Evolutionary conservation across 1,140 invertebrate genomes (phyloP).

Genomic region (Ladona fulva): DNA sequence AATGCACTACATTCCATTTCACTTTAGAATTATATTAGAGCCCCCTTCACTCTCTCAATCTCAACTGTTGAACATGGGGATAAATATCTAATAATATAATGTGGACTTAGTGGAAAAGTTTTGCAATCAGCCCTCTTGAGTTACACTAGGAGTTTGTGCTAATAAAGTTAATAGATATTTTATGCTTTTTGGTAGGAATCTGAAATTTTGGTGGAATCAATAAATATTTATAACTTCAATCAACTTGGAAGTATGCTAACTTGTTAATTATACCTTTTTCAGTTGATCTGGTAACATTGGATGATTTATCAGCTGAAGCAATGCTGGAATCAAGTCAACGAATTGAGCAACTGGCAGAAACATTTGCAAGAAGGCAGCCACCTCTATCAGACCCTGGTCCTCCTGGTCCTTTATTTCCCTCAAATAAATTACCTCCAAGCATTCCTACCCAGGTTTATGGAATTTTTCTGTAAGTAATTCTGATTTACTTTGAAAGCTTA

Average conservation of each 20-base stretch:
- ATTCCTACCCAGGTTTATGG: constrained; percentile 55
- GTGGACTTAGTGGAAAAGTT: too few species aligned
- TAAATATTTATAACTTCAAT: constrained; percentile 6
- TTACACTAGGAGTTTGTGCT: too few species aligned
- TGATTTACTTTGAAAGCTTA: constrained; percentile 24
- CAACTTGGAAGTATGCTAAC: too few species aligned
- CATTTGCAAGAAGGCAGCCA: constrained; percentile 57
- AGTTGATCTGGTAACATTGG: constrained; percentile 90
- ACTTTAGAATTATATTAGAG: too few species aligned
- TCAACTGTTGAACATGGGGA: too few species aligned
- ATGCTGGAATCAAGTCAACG: constrained; percentile 88
- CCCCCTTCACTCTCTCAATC: too few species aligned
- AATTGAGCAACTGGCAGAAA: constrained; percentile 79
- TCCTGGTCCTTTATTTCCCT: constrained; percentile 55
- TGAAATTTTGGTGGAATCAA: too few species aligned
- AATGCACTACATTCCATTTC: too few species aligned
- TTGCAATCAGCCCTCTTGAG: too few species aligned
- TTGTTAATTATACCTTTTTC: constrained; percentile 26
- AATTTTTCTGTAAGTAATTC: constrained; percentile 56
- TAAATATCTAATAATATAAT: too few species aligned
- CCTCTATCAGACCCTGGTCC: constrained; percentile 64
- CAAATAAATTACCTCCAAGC: constrained; percentile 49
- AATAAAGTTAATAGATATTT: too few species aligned
- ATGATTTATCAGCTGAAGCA: constrained; percentile 84
- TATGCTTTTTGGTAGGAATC: too few species aligned